phyloP scores from a whole-genome alignment of 2,888 invertebrate genomes.

The Torymus tubicola region DNA sequence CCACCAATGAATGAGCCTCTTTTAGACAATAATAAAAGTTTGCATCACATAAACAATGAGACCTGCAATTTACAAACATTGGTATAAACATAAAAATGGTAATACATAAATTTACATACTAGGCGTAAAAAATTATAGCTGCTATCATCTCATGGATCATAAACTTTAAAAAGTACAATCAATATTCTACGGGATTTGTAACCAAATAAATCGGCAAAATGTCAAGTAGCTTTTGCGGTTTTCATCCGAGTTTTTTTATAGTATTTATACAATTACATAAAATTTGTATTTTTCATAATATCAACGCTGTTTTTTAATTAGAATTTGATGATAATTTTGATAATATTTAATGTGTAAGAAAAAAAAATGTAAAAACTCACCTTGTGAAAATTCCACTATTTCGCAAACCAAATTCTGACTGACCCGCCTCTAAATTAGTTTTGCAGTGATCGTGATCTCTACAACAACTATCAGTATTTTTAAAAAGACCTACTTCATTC shows the following conservation, averaged over 20 bases:
- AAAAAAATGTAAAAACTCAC: constrained; percentile 70
- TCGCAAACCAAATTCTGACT: constrained; percentile 79
- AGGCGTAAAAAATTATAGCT: neutral
- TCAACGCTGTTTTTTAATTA: too few relatives aligned
- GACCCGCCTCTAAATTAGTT: constrained; percentile 79
- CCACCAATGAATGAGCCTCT: constrained; percentile 78
- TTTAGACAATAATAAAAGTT: constrained; percentile 83
- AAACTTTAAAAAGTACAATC: too few relatives aligned
- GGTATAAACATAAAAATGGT: constrained; percentile 43
- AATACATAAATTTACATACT: constrained; percentile 19
- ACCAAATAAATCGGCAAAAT: too few relatives aligned
- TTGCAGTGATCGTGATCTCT: constrained; percentile 84
- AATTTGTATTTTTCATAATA: too few relatives aligned
- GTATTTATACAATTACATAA: too few relatives aligned
- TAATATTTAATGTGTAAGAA: too few relatives aligned
- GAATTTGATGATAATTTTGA: too few relatives aligned
- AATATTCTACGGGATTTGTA: too few relatives aligned
- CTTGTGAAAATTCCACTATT: constrained; percentile 84
- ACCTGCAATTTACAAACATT: constrained; percentile 75
- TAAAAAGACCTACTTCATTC: constrained; percentile 82
- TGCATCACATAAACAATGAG: constrained; percentile 84
- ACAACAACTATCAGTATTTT: constrained; percentile 84
- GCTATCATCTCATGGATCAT: too few relatives aligned
- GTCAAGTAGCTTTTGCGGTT: too few relatives aligned
- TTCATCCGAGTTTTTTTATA: too few relatives aligned